Base-by-base conservation (phyloP, 2,113 vertebrate species). In the Melanotaenia duboulayi region DNA sequence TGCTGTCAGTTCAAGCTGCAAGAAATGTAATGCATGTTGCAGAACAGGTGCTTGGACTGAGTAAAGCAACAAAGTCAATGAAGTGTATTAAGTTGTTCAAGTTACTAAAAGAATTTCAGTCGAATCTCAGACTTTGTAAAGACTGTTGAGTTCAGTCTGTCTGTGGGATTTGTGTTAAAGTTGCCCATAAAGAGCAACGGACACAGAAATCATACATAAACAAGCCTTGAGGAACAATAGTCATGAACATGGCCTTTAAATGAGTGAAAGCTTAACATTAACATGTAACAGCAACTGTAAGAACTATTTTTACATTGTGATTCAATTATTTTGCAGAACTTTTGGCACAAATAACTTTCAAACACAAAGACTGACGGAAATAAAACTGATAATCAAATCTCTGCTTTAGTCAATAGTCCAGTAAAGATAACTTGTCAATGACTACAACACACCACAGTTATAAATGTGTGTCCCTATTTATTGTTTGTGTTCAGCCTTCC, bases 401-500 rank as follows among this genome's bases (percentile, higher is more conserved):
- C 75, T 20, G 49, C 25, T 56, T 65, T 51, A 59, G 24, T 74
- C 48, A 55, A 28, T 10, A 3, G 42, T 62, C 28, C 56, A 40
- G 64, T 55, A 19, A 64, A 24, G 68, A 72, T 64, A 52, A 51
- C 64, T 62, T 72, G 74, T 59, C 64, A 64, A 60, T 85, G 78
- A 68, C 24, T 58, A 51, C 49, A 57, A 58, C 51, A 19, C 37
- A 11, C 49, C 22, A 54, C 50, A 78, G 51, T 81, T 66, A 67
- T 73, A 37, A 49, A 82, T 52, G 68, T 61, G 67, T 56, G 65
- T 78, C 59, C 81, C 82, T 85, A 73, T 88, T 89, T 83, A 79
- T 80, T 88, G 85, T 87, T 92, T 85, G 64, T 86, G 74, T 84
- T 91, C 84, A 86, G 80, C 88, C 77, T 82, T 74, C 82, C 82